These are phyloP conservation scores for Pherbina coryleti DNA, from an alignment of 2,888 invertebrate genomes.

Conservation along the genomic window DNA sequence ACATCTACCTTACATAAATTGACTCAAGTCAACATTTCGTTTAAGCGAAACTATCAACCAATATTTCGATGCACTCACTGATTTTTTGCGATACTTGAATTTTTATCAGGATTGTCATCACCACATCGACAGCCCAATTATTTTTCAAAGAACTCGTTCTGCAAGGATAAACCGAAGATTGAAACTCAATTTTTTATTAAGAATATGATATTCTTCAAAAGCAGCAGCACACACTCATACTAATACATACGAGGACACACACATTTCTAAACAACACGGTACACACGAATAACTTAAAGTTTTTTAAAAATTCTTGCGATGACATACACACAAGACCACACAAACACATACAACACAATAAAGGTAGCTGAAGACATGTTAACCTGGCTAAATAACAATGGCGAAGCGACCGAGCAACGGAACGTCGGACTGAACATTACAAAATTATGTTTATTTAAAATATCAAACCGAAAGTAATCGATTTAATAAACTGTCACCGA, in stretches of 20 bases:
- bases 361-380: constrained; percentile 1
- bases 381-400: constrained; percentile 23
- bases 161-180: not conserved
- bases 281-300: not conserved
- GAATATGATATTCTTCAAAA: constrained; percentile 1
- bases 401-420: not conserved
- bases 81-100: not conserved
- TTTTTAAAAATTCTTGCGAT: constrained; percentile 5
- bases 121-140: constrained; percentile 10
- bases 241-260: not conserved
- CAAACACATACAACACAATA: not conserved
- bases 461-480: constrained; percentile 65
- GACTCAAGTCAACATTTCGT: too few relatives aligned
- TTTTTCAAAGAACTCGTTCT: not conserved
- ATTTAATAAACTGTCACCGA: constrained; percentile 68
- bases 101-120: not conserved
- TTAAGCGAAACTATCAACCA: too few relatives aligned
- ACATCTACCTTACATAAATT: too few relatives aligned
- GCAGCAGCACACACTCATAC: not conserved
- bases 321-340: not conserved
- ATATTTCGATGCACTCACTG: too few relatives aligned
- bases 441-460: constrained; percentile 47
- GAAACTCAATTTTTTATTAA: constrained; percentile 11
- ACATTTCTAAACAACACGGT: not conserved
- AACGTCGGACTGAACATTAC: not conserved